Evolutionary conservation across 2,888 invertebrate genomes (phyloP).

Genomic region (Scaptomyza cyrtandrae): DNA sequence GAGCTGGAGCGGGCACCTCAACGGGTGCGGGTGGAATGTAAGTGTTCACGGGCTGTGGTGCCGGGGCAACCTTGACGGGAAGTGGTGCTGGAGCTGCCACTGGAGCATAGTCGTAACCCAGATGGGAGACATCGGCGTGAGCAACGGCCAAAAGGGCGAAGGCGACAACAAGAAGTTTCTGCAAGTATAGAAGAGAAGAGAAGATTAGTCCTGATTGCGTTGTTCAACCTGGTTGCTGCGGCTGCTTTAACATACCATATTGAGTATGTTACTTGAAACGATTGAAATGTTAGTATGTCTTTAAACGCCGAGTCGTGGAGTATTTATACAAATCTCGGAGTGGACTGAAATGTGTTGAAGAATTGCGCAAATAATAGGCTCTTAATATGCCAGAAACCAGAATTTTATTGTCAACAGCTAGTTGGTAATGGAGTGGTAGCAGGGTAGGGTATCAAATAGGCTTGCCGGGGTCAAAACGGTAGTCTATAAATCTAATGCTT

Average conservation of each 20-base stretch:
- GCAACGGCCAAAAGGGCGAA: conserved; percentile 69
- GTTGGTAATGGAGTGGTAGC: conserved; percentile 9
- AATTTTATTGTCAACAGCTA: conserved; percentile 64
- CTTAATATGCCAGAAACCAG: conserved; percentile 77
- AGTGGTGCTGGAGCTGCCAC: conserved; percentile 41
- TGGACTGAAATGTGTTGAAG: conserved; percentile 36
- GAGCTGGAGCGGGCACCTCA: conserved; percentile 44
- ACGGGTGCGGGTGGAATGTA: conserved; percentile 58
- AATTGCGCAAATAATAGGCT: conserved; percentile 70
- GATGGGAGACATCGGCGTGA: conserved; percentile 77
- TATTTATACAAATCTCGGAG: conserved; percentile 65
- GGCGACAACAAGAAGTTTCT: conserved; percentile 78
- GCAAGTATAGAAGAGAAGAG: conserved; percentile 17
- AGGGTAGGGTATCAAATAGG: conserved; percentile 41
- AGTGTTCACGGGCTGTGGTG: conserved; percentile 36
- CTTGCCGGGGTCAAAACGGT: not conserved
- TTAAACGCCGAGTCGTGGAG: conserved; percentile 7
- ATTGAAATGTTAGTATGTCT: conserved; percentile 57
- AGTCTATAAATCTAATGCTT: not conserved
- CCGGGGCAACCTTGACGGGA: conserved; percentile 29
- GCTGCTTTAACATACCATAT: conserved; percentile 59
- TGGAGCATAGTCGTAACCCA: conserved; percentile 73
- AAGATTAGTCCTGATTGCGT: conserved; percentile 15
- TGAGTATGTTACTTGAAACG: conserved; percentile 62
- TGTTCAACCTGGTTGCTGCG: conserved; percentile 2